Evolutionary conservation across 2,113 vertebrate genomes (phyloP).

Genomic region (Pelecanus crispus): DNA sequence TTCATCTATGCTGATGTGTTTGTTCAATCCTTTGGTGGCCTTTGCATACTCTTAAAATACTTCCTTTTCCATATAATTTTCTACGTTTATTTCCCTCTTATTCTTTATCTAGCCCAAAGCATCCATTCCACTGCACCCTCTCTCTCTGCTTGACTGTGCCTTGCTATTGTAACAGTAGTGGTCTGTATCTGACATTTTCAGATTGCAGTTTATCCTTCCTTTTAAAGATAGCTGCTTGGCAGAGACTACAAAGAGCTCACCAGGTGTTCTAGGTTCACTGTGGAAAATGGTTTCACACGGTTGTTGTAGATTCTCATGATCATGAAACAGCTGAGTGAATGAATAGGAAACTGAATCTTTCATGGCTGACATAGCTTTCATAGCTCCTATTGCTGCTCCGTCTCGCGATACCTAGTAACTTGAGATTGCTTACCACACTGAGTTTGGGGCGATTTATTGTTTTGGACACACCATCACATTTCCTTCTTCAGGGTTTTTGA

Average conservation of each 20-base stretch:
- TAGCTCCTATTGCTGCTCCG: neutral
- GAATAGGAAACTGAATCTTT: conserved; percentile 25
- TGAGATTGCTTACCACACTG: neutral
- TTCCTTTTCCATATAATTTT: neutral
- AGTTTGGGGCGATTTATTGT: neutral
- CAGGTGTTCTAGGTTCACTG: conserved; percentile 42
- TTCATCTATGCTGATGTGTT: conserved; percentile 14
- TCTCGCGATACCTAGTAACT: neutral
- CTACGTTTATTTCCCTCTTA: neutral
- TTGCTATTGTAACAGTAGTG: conserved; percentile 39
- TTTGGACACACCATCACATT: neutral
- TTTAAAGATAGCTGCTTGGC: conserved; percentile 45
- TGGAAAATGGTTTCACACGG: conserved; percentile 52
- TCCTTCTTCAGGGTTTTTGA: neutral
- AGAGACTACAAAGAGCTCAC: conserved; percentile 45
- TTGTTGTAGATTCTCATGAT: conserved; percentile 46
- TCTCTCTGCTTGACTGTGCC: conserved; percentile 18
- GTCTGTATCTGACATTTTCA: conserved; percentile 29
- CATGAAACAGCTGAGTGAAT: neutral
- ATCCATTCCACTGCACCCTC: conserved; percentile 4
- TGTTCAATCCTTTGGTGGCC: neutral
- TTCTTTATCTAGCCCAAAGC: conserved; percentile 2
- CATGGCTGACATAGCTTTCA: neutral
- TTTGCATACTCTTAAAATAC: neutral
- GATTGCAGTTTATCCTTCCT: conserved; percentile 44